A percentile compares a stretch with the other conserved stretches of the same genome.
phyloP scores from a whole-genome alignment of 1,140 invertebrate genomes.

The Gryon sp. region DNA sequence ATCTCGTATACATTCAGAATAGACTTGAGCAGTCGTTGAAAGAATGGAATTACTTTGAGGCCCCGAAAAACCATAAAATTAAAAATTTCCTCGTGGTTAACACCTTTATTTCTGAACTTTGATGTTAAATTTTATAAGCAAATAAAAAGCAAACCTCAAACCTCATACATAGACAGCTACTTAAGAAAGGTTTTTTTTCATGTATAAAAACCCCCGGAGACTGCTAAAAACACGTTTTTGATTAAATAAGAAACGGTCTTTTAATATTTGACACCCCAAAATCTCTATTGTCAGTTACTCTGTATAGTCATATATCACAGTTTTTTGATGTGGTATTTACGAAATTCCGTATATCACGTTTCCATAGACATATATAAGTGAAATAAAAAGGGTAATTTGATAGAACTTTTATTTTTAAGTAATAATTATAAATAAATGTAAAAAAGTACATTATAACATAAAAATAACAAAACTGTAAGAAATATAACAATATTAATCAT shows the following conservation, averaged over 20 bases:
- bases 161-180: neutral
- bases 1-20: constrained; percentile 63
- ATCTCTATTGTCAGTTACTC: neutral
- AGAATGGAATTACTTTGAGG: constrained; percentile 51
- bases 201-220: constrained; percentile 25
- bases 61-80: constrained; percentile 67
- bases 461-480: too few relatives aligned
- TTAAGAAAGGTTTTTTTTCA: constrained; percentile 8
- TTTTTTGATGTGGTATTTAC: neutral
- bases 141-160: constrained; percentile 65
- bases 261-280: neutral
- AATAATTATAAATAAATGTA: too few relatives aligned
- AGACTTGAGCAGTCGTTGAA: constrained; percentile 39
- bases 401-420: too few relatives aligned
- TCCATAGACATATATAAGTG: too few relatives aligned
- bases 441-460: too few relatives aligned
- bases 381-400: too few relatives aligned
- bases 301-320: constrained; percentile 8
- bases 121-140: constrained; percentile 48
- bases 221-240: too few relatives aligned
- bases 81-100: constrained; percentile 52
- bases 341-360: neutral
- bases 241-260: neutral
- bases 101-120: constrained; percentile 43
- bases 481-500: too few relatives aligned